These are phyloP conservation scores for Denticeps clupeoides DNA, from an alignment of 2,797 vertebrate genomes.

Conservation along the genomic window DNA sequence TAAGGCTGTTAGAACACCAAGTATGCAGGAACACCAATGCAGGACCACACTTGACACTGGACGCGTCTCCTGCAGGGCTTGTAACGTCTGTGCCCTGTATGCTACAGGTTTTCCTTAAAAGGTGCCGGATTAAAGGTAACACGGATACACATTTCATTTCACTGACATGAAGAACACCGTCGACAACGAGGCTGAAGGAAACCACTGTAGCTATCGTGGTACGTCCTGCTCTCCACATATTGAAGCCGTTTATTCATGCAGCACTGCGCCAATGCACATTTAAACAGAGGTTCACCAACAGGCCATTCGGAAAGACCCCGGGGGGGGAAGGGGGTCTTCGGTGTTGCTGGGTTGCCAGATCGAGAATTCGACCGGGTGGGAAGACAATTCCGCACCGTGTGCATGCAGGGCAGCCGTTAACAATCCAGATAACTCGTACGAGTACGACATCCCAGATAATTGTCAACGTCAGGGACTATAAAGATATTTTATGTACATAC, in stretches of 20 bases:
- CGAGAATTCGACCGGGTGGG: too few species aligned
- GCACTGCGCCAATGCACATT: constrained; percentile 8
- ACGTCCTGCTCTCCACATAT: constrained; percentile 16
- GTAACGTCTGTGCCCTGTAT: constrained; percentile 24
- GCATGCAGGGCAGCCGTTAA: too few species aligned
- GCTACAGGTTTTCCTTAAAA: background rate
- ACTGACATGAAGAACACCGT: constrained; percentile 25
- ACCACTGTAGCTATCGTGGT: background rate
- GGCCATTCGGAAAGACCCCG: too few species aligned
- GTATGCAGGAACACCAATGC: too few species aligned
- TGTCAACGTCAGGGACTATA: too few species aligned
- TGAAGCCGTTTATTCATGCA: constrained; percentile 33
- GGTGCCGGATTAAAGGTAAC: constrained; percentile 23
- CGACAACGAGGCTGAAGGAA: background rate
- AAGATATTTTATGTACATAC: too few species aligned
- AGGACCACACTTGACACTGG: constrained; percentile 36
- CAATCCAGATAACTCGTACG: too few species aligned
- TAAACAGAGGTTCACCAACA: too few species aligned
- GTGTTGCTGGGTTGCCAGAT: too few species aligned
- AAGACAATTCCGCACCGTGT: too few species aligned
- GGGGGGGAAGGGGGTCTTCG: too few species aligned
- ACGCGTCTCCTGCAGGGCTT: constrained; percentile 30
- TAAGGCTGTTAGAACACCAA: constrained; percentile 28
- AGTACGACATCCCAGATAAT: too few species aligned
- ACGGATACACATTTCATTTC: constrained; percentile 41